Conservation (phyloP, 2,797 vertebrate genomes). For the Adelosebastes latens region DNA sequence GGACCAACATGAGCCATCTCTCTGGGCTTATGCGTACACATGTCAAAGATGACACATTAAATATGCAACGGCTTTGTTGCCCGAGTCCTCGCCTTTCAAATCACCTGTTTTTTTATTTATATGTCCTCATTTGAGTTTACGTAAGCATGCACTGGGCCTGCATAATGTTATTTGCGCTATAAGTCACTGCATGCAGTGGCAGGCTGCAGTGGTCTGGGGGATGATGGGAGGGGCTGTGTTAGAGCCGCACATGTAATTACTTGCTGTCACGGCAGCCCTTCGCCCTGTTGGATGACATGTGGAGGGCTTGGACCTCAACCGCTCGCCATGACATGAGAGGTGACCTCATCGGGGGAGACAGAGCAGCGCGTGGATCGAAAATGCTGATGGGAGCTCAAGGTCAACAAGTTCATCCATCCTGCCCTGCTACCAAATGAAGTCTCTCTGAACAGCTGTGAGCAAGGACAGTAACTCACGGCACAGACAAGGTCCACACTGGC, state of each 20-base stretch:
- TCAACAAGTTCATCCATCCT: conserved; percentile 65
- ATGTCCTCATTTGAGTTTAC: conserved; percentile 4
- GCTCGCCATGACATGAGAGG: conserved; percentile 59
- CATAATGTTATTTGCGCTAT: neutral
- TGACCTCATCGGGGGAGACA: conserved; percentile 63
- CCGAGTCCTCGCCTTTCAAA: neutral
- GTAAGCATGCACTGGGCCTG: conserved; percentile 12
- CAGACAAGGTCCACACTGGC: conserved; percentile 20
- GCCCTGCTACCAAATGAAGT: conserved; percentile 58
- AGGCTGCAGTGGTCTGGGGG: conserved; percentile 1
- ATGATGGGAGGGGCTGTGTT: conserved; percentile 19
- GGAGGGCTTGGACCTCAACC: conserved; percentile 57
- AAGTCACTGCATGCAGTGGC: conserved; percentile 12
- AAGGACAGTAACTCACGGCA: conserved; percentile 63
- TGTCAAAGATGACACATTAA: conserved; percentile 16
- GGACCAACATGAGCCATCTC: conserved; percentile 8
- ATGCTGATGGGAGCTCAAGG: conserved; percentile 75
- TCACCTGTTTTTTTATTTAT: neutral
- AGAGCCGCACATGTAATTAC: conserved; percentile 61
- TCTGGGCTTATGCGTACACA: neutral
- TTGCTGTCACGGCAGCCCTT: conserved; percentile 59
- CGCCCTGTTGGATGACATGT: conserved; percentile 63
- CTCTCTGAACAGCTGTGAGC: conserved; percentile 68
- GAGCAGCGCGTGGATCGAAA: conserved; percentile 59
- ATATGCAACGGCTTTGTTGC: neutral